Evolutionary conservation across 2,797 vertebrate genomes (phyloP), one percentile per base, ranked within the genome.

Genomic region (Pseudochaenichthys georgianus): DNA sequence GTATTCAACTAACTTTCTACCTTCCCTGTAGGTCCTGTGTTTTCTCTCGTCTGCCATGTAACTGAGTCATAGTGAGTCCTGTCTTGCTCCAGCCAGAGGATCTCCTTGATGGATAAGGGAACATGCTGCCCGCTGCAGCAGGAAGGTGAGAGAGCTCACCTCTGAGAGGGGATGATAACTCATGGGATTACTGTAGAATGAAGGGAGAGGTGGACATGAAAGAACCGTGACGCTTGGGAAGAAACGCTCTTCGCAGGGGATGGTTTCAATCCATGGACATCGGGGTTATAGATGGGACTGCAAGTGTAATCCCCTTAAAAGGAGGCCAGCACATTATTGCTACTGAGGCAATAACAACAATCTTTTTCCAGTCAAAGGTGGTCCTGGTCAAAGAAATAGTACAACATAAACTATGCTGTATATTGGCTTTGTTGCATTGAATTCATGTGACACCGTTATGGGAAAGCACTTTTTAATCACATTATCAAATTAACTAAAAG

Each of bases 131-230:
- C 17, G 11, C 28, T 57, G 69, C 55, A 70, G 73, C 64, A 57
- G 43, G 68, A 53, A 70, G 48, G 72, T 59, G 6, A 55, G 61
- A 42, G 16, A 45, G 61, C 61, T 79, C 60, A 67, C 69, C 51
- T 45, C 68, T 64, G 85, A 77, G 68, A 43, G 62, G 42, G 31
- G 70, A 28, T 41, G 65, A 82, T 80, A 83, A 80, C 67, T 79
- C 53, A 61, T 17, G 23, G 74, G 80, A 85, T 87, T 84, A 76
- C 66, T 57, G 42, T 9, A 52, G 64, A 75, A 75, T 64, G 64
- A 83, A 67, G 73, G 71, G 73, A 70, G 69, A 1, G 34, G 52
- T 54, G 53, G 59, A 75, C 41, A 55, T 62, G 64, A 80, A 71
- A 75, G 64, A 59, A 52, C 3, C 0, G n/a, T 53, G 70, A 64